These are phyloP conservation scores for Tenebrosternarchus preto DNA, from an alignment of 2,113 vertebrate species.

Conservation along the genomic window DNA sequence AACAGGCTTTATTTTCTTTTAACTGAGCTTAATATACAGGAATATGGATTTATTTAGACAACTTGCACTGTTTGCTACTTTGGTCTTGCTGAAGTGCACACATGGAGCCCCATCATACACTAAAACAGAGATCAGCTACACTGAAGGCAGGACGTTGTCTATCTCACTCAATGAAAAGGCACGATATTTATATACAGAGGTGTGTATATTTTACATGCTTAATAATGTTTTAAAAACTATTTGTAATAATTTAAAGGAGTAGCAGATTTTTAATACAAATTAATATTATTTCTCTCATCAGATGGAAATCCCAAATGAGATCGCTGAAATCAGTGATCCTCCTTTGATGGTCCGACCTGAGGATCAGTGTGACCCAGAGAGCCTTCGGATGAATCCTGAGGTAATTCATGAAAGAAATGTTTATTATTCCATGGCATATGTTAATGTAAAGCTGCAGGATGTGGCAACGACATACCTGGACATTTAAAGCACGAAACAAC, in stretches of 20 bases:
- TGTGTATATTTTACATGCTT: constrained; percentile 32
- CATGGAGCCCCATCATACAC: constrained; percentile 45
- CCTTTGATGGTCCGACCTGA: constrained; percentile 46
- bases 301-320: constrained; percentile 13
- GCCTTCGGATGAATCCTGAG: constrained; percentile 39
- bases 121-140: not conserved
- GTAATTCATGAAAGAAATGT: constrained; percentile 64
- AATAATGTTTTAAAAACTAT: too few species aligned
- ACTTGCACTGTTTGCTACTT: not conserved
- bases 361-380: constrained; percentile 67
- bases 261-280: not conserved
- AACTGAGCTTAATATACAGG: too few species aligned
- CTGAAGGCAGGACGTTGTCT: not conserved
- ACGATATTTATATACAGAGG: constrained; percentile 35
- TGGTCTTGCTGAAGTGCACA: not conserved
- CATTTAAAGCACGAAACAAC: not conserved
- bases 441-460: not conserved
- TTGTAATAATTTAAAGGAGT: constrained; percentile 13
- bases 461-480: not conserved
- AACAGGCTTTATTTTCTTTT: too few species aligned
- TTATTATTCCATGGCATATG: too few species aligned
- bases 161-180: constrained; percentile 53
- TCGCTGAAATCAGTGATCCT: constrained; percentile 33
- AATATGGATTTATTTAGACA: not conserved
- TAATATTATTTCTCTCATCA: not conserved